phyloP scores from a whole-genome alignment of 2,113 vertebrate species.

The Anhinga rufa region DNA sequence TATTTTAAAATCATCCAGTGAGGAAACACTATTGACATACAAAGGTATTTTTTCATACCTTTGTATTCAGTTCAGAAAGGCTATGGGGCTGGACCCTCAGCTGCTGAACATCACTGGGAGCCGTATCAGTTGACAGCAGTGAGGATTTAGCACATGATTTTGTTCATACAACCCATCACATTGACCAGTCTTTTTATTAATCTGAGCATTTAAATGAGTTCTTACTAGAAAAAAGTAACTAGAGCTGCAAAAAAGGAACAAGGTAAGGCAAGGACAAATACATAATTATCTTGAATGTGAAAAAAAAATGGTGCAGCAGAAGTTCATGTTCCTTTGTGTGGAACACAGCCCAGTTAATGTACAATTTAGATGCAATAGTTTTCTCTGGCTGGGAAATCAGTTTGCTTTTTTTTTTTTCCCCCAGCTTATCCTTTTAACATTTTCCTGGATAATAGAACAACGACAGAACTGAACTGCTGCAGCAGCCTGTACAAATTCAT shows the following conservation, averaged over 20 bases:
- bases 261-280: constrained; percentile 66
- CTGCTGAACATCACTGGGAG: neutral
- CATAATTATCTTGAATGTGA: constrained; percentile 52
- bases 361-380: constrained; percentile 65
- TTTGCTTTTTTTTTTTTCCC: neutral
- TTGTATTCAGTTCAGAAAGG: neutral
- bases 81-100: neutral
- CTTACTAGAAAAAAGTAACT: neutral
- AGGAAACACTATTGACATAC: neutral
- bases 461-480: neutral
- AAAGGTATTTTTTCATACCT: neutral
- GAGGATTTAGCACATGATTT: neutral
- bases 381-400: constrained; percentile 44
- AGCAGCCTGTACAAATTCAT: constrained; percentile 30
- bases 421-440: constrained; percentile 29
- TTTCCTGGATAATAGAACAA: constrained; percentile 29
- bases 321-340: constrained; percentile 36
- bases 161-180: neutral
- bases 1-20: neutral
- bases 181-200: constrained; percentile 34
- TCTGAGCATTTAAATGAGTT: constrained; percentile 26
- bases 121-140: neutral
- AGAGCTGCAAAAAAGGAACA: constrained; percentile 32
- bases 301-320: constrained; percentile 18
- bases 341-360: constrained; percentile 46